Base-by-base conservation (phyloP, 1,140 invertebrate genomes). In the Tetraneura akinire region DNA sequence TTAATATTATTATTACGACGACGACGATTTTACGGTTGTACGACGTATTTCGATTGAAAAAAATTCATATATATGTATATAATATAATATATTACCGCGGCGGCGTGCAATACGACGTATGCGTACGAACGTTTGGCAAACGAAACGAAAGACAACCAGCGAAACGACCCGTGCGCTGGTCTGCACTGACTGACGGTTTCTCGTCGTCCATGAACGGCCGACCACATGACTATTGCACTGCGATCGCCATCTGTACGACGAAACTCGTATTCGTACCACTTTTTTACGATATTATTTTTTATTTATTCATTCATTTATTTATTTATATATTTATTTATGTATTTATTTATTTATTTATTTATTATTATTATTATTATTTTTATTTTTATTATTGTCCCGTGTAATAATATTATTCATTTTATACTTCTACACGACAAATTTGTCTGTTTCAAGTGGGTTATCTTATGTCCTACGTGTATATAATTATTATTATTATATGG, bases 131-230 rank as follows among this genome's bases (percentile, higher is more conserved):
- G n/a, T 29, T 57, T 4, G 32, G 8, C 3, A 37, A 53, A 18
- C 71, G 71, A 16, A 57, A 57, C 71, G 32, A 18, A 29, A 51
- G 23, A 13, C 23, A 51, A 78, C 55, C 74, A n/a, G 37, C 74
- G 55, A 57, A 78, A 60, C 74, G 53, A 62, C 26, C 45, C 74
- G 74, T 47, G 53, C 53, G 74, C 53, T 78, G 74, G 74, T 78
- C 53, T 78, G 74, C 53, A 78, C 74, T 76, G 53, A 76, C 71
- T 78, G 74, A 78, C 74, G 53, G 37, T 78, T 55, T 21, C 49
- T 57, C 51, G 74, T 47, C 51, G 53, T 55, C 21, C 74, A 62
- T 62, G 74, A 37, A 62, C 55, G 26, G 8, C 32, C 32, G 42
- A 78, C 74, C 74, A 57, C 74, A 78, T 78, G 74, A 62, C 74